Base-by-base conservation (phyloP, 2,113 vertebrate genomes). In the Sakesphorus luctuosus region DNA sequence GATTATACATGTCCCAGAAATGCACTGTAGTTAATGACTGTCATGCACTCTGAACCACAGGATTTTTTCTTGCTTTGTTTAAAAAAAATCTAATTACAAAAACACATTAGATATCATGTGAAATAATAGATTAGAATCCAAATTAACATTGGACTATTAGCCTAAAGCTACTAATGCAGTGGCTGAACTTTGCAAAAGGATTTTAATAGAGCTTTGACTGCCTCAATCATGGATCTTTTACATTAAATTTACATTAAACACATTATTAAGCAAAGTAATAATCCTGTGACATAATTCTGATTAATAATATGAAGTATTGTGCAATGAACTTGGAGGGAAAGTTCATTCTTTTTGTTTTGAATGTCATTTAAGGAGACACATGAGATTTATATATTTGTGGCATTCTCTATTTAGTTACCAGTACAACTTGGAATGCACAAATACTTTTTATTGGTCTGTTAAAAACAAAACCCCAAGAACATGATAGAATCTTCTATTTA, bases 191-290 rank as follows among this genome's bases (percentile, higher is more conserved):
- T 93, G 72, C 75, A 77, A 72, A 78, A 96, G 35, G 53, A 81
- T 93, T 97, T 96, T 95, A 91, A 97, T 92, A 89, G 90, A 86
- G 88, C 93, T 97, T 93, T 97, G 92, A 77, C 87, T 95, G 89
- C 69, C 50, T 92, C 19, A 91, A 83, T 95, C 65, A 21, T 82
- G 80, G 56, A 81, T 95, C 87, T 97, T 95, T 95, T 97, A 90
- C 86, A 94, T 94, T 96, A 96, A 95, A 96, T 89, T 96, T 96
- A 92, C 90, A 97, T 97, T 97, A 96, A 97, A 82, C 81, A 94
- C 68, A 84, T 95, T 97, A 94, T 96, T 96, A 97, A 93, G 79
- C 47, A 90, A 96, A 96, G 65, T 73, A 92, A 95, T 96, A 96
- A 93, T 83, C 65, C 83, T 47, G 38, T 92, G 88, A 94, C 87